Base-by-base conservation (phyloP, 2,888 invertebrate species). In the Netelia virgata region DNA sequence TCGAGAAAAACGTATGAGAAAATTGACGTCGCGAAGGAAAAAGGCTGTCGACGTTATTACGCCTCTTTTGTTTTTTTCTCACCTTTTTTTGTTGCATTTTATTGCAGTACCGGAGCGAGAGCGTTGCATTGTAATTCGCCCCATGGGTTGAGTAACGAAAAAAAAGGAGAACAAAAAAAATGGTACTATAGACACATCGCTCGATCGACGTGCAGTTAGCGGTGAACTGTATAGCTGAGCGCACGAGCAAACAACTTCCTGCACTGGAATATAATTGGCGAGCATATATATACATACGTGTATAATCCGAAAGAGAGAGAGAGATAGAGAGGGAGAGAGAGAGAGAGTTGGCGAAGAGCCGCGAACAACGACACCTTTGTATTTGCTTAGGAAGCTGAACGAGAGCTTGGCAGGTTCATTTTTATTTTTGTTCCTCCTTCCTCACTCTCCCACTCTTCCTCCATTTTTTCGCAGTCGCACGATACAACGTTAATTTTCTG, bases 301-400 rank as follows among this genome's bases (percentile, higher is more conserved):
- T 55, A 36, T 36, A 36, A 36, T 36, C 36, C 36, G 6, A 36
- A 6, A 36, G 5, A 36, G 36, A 36, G 36, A 36, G 36, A 36
- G 36, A 36, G 28, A 36, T 3, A 64, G 18, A 28, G 53, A 14
- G 61, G 10, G 18, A 66, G 68, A 57, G 20, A 57, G 16, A 3
- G 9, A 36, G 14, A 70, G 63, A 61, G 63, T 55, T 70, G 78
- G 53, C 41, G 70, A 36, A 78, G 63, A 47, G 18, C 23, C 20
- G 66, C 86, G 86, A 88, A 87, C 87, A 77, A 85, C 84, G 86
- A 84, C 83, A 81, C 84, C 90, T 90, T 90, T 90, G 89, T 90
- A 81, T 89, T 90, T 90, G 90, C 86, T 89, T 89, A 89, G 89
- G 87, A 86, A 89, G 88, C 89, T 86, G 90, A 89, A 89, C 90